Conservation (phyloP, 1,140 invertebrate genomes). For the Limonius californicus region DNA sequence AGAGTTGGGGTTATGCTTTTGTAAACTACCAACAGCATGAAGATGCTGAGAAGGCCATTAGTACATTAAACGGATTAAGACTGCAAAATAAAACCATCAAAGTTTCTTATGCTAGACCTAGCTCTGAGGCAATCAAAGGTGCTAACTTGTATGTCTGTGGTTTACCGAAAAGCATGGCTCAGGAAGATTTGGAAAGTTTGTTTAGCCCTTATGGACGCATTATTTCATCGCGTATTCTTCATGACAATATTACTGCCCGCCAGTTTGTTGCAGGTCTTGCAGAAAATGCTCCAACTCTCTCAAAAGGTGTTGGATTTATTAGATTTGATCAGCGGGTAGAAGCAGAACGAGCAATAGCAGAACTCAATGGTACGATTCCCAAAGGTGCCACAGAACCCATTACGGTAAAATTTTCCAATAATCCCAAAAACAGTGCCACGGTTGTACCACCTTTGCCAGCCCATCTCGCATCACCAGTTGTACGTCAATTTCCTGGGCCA, state of each 20-base stretch:
- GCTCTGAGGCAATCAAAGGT: constrained; percentile 98
- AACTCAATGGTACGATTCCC: constrained; percentile 95
- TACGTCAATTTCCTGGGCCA: constrained; percentile 81
- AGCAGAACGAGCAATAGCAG: constrained; percentile 95
- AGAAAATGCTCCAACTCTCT: constrained; percentile 81
- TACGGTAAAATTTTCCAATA: constrained; percentile 99
- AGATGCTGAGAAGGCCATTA: constrained; percentile 97
- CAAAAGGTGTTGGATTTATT: constrained; percentile 99
- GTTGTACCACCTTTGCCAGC: constrained; percentile 87
- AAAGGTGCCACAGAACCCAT: constrained; percentile 95
- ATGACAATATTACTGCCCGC: constrained; percentile 94
- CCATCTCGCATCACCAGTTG: constrained; percentile 79
- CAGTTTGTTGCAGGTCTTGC: constrained; percentile 66
- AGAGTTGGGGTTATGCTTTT: constrained; percentile 96
- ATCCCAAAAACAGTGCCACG: constrained; percentile 90
- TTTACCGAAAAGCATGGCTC: constrained; percentile 96
- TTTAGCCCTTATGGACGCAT: constrained; percentile 96
- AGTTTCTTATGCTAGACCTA: constrained; percentile 97
- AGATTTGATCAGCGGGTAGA: constrained; percentile 97
- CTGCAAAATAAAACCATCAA: constrained; percentile 99
- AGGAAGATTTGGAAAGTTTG: constrained; percentile 92
- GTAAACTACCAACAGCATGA: constrained; percentile 96
- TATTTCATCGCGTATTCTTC: constrained; percentile 97
- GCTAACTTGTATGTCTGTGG: constrained; percentile 99
- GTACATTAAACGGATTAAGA: constrained; percentile 92